A percentile compares a stretch with the other conserved stretches of the same genome.
Conservation (phyloP, 2,797 vertebrate genomes). For the Chiroxiphia lanceolata region DNA sequence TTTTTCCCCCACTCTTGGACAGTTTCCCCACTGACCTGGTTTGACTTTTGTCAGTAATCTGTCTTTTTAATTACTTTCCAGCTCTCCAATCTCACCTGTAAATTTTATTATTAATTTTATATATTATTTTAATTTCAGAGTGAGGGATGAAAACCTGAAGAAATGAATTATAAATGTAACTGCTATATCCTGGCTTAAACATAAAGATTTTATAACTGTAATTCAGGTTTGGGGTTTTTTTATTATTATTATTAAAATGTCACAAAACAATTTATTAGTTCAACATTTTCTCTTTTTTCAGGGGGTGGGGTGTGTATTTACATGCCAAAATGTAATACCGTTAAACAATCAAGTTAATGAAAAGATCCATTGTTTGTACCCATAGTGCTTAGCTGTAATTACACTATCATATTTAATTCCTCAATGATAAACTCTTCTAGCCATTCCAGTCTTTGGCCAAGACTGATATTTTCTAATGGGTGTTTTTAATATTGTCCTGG, state of each 20-base stretch:
- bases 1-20: rapidly evolving
- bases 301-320: not conserved
- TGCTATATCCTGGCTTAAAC: not conserved
- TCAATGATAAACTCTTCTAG: not conserved
- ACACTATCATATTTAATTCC: not conserved
- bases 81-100: not conserved
- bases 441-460: not conserved
- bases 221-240: not conserved
- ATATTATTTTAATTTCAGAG: not conserved
- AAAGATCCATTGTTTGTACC: not conserved
- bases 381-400: not conserved
- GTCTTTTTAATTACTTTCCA: not conserved
- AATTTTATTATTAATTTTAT: not conserved
- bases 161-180: not conserved
- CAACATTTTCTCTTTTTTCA: not conserved
- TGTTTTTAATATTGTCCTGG: not conserved
- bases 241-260: not conserved
- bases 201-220: not conserved
- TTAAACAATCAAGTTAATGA: not conserved
- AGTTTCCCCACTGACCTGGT: not conserved
- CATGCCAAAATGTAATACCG: not conserved
- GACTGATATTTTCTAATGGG: not conserved
- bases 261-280: not conserved
- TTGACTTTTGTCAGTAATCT: not conserved
- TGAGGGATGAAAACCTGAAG: not conserved